phyloP scores from a whole-genome alignment of 2,888 invertebrate species.

The Dolichomitus sp. region DNA sequence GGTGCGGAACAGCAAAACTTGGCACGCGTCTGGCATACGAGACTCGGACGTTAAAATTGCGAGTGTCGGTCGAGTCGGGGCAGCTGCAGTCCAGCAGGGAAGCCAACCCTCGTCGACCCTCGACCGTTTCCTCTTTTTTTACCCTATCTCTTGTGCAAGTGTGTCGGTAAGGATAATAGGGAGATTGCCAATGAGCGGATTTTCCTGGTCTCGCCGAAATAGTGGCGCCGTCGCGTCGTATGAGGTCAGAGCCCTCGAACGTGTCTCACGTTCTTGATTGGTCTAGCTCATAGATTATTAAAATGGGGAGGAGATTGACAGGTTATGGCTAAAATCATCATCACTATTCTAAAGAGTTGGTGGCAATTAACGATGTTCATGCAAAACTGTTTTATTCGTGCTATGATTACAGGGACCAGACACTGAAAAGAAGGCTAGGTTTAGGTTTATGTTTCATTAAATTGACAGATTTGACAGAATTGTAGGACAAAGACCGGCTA shows the following conservation, averaged over 20 bases:
- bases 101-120: slow-evolving; percentile 28
- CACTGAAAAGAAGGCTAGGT: no score
- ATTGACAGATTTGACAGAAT: no score
- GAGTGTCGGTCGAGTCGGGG: slow-evolving; percentile 67
- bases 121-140: not conserved
- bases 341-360: no score
- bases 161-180: slow-evolving; percentile 8
- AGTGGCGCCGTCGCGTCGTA: not conserved
- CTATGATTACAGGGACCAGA: no score
- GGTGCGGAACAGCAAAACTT: slow-evolving; percentile 72
- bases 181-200: slow-evolving; percentile 19
- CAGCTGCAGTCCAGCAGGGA: slow-evolving; percentile 6
- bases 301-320: no score
- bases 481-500: no score
- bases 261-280: no score
- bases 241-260: not conserved
- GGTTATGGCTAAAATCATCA: no score
- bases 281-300: no score
- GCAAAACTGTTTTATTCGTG: no score
- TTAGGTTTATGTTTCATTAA: no score
- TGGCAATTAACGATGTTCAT: no score
- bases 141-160: not conserved
- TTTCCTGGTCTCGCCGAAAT: slow-evolving; percentile 5
- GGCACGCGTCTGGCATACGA: slow-evolving; percentile 83
- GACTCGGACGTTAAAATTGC: slow-evolving; percentile 74